A percentile compares a stretch with the other conserved stretches of the same genome.
These are phyloP conservation scores for Alosa alosa DNA, from an alignment of 2,113 vertebrate genomes.

Conservation along the genomic window DNA sequence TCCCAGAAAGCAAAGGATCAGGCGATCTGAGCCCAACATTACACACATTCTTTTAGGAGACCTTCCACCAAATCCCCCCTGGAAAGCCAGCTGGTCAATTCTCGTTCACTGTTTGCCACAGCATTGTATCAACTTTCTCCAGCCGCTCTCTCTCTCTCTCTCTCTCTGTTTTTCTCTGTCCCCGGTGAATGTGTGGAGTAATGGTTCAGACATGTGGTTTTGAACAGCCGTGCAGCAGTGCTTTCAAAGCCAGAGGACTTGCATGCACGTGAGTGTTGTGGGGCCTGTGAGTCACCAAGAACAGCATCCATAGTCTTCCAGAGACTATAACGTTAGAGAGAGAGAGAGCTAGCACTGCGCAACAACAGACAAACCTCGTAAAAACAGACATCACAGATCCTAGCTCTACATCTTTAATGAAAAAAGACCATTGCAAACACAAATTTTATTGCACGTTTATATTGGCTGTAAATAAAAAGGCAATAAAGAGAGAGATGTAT, in stretches of 20 bases:
- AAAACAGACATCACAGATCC: neutral
- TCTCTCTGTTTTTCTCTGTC: conserved; percentile 46
- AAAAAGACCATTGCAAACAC: conserved; percentile 2
- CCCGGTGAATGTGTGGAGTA: conserved; percentile 63
- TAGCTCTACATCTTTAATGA: neutral
- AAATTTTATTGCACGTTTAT: conserved; percentile 33
- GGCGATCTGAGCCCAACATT: conserved; percentile 60
- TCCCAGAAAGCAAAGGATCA: conserved; percentile 59
- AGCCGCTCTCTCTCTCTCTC: neutral
- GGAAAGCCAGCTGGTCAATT: conserved; percentile 59
- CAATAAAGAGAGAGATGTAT: neutral
- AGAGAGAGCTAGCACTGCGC: neutral
- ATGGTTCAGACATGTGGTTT: conserved; percentile 72
- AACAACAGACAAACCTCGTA: neutral
- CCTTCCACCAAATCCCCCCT: conserved; percentile 54
- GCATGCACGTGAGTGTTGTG: neutral
- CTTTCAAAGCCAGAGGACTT: conserved; percentile 2
- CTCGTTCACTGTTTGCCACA: conserved; percentile 49
- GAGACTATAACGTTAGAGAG: neutral
- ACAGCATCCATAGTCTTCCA: neutral
- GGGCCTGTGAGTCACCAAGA: neutral
- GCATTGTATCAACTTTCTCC: conserved; percentile 58
- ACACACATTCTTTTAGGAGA: conserved; percentile 63
- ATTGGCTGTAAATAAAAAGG: conserved; percentile 48
- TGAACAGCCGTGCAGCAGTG: conserved; percentile 32